Evolutionary conservation across 2,888 invertebrate species (phyloP), one percentile per base, ranked within the genome.

Genomic region (Tetramorium bicarinatum): DNA sequence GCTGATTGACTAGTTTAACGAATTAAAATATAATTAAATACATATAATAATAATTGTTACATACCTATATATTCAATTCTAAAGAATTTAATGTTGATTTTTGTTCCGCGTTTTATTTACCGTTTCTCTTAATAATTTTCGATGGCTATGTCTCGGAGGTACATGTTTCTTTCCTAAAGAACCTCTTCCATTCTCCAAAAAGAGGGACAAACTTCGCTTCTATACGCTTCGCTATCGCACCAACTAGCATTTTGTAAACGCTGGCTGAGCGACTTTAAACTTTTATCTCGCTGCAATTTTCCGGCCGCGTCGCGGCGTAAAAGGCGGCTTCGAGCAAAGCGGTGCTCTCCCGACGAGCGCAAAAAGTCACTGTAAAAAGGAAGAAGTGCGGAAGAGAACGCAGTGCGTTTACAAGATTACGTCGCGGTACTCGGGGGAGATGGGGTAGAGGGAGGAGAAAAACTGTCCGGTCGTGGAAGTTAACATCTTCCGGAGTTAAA

Each of bases 351-450:
- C 56, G 72, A 79, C 56, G 56, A 72, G 74, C 56, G 72, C 56
- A 47, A 59, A 79, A 79, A 79, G 59, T 72, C 71, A 34, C 47
- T 72, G 56, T 56, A 71, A 79, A 59, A 59, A 72, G 56, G 44
- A 72, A 79, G 72, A 34, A 71, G 79, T 41, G 72, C 79, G 74
- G 56, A 72, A 72, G 74, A 72, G 59, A 71, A 71, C 79, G 79
- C 79, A 79, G 74, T 72, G 79, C 79, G 79, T 79, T 79, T 72
- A 79, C 74, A 79, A 71, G 79, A 79, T 79, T 79, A 79, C 79
- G 79, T 72, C 47, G 72, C 79, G 56, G 77, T 44, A 15, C 56
- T 34, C 18, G 21, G 29, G 56, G 47, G 21, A 34, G 56, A 34
- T 21, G 72, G 21, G 34, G 13, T 44, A 18, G 47, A 69, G 79